phyloP scores from a whole-genome alignment of 1,140 invertebrate species.

The Philaenus spumarius region DNA sequence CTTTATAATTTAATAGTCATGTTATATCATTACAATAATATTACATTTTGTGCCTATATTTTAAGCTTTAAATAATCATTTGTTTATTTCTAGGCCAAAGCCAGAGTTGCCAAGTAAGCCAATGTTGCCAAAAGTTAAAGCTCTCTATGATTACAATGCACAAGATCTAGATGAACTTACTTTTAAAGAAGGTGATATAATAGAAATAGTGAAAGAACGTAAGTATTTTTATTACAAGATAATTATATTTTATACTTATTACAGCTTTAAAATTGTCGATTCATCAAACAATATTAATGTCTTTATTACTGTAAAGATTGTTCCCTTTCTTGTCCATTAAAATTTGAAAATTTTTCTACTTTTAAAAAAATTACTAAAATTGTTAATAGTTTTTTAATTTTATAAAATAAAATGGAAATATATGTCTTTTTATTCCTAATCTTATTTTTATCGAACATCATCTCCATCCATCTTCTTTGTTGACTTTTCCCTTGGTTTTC shows the following conservation, averaged over 20 bases:
- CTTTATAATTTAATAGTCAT: too few relatives aligned
- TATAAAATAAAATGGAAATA: too few relatives aligned
- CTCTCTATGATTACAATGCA: conserved; percentile 59
- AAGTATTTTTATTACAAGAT: conserved; percentile 25
- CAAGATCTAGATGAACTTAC: conserved; percentile 61
- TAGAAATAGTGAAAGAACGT: conserved; percentile 62
- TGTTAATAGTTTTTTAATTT: too few relatives aligned
- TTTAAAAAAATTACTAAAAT: too few relatives aligned
- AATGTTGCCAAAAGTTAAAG: conserved; percentile 48
- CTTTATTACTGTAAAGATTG: too few relatives aligned
- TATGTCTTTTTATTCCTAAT: background rate
- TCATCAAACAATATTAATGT: too few relatives aligned
- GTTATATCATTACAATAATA: too few relatives aligned
- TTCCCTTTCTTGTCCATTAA: too few relatives aligned
- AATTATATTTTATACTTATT: background rate
- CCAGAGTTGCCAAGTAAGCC: conserved; percentile 26
- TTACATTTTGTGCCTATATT: background rate
- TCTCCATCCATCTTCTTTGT: too few relatives aligned
- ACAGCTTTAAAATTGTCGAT: too few relatives aligned
- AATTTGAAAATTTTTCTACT: too few relatives aligned
- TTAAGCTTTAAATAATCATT: background rate
- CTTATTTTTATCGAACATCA: conserved; percentile 13
- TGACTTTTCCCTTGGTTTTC: too few relatives aligned
- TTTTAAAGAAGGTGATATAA: conserved; percentile 54
- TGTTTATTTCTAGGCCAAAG: conserved; percentile 2